Percentiles rank a stretch among this genome's conserved stretches.
phyloP scores from a whole-genome alignment of 2,888 invertebrate genomes.

The Zeuzera pyrina region DNA sequence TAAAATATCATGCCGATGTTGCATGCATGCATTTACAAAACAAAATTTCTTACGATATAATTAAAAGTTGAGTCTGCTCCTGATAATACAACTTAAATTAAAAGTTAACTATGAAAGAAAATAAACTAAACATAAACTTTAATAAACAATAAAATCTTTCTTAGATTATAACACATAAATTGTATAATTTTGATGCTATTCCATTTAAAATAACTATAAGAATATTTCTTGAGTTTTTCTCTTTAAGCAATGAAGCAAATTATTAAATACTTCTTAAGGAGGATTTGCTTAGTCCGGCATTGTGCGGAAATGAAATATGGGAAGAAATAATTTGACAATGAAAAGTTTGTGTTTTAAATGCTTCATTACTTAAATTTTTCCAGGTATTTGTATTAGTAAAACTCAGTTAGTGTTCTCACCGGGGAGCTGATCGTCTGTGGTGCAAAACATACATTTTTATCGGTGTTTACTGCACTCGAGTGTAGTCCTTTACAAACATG shows the following conservation, averaged over 20 bases:
- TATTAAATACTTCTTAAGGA: too few species aligned
- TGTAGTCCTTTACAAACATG: constrained; percentile 53
- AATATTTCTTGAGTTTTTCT: too few species aligned
- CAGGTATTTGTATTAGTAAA: constrained; percentile 1
- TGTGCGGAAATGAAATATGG: too few species aligned
- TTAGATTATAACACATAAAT: not conserved
- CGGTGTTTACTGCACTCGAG: constrained; percentile 51
- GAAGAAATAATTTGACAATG: too few species aligned
- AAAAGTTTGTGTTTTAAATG: too few species aligned
- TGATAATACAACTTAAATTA: not conserved
- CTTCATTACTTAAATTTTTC: too few species aligned
- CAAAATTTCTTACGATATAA: constrained; percentile 31
- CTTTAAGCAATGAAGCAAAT: too few species aligned
- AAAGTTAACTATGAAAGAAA: not conserved
- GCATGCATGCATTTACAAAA: constrained; percentile 25
- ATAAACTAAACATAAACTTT: not conserved
- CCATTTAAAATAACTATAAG: too few species aligned
- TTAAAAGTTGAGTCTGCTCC: constrained; percentile 20
- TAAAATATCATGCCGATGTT: constrained; percentile 9
- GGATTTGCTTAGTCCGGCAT: too few species aligned
- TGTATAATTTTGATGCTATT: not conserved
- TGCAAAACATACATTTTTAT: constrained; percentile 60
- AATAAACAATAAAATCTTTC: not conserved
- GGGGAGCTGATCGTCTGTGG: constrained; percentile 45
- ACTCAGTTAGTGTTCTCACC: constrained; percentile 66